Evolutionary conservation across 2,888 invertebrate genomes (phyloP).

Genomic region (Drosophila algonquin): DNA sequence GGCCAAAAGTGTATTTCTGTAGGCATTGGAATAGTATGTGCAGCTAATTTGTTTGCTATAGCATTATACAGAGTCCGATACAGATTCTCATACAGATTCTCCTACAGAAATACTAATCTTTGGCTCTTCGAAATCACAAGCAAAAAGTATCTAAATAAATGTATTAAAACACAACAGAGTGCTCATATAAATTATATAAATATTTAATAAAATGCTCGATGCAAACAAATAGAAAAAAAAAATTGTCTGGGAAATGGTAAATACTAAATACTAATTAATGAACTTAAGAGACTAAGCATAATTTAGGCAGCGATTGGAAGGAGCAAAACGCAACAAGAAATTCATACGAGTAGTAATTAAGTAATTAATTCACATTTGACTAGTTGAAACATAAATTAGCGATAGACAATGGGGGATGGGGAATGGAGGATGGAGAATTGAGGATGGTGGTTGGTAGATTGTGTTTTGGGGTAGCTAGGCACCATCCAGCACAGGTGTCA

Average conservation of each 20-base stretch:
- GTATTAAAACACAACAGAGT: no score
- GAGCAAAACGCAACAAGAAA: slow-evolving; percentile 22
- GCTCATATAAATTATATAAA: slow-evolving; percentile 37
- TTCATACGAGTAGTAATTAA: slow-evolving; percentile 25
- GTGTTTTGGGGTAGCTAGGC: background rate
- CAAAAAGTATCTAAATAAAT: no score
- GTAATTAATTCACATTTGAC: slow-evolving; percentile 62
- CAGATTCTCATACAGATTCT: no score
- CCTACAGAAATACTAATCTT: no score
- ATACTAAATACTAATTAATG: background rate
- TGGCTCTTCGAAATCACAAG: no score
- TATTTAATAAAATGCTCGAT: slow-evolving; percentile 55
- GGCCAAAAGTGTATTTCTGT: no score
- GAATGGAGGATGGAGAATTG: slow-evolving; percentile 4
- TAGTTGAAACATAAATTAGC: slow-evolving; percentile 60
- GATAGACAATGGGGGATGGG: slow-evolving; percentile 9
- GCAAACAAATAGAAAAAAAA: slow-evolving; percentile 50
- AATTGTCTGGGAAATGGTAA: slow-evolving; percentile 5
- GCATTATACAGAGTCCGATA: no score
- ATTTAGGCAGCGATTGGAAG: slow-evolving; percentile 10
- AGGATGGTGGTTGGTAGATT: no score
- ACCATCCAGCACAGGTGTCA: background rate
- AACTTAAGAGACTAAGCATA: slow-evolving; percentile 13
- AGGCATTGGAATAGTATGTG: no score
- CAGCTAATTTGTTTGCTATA: no score